Evolutionary conservation across 2,888 invertebrate species (phyloP), one percentile per base, ranked within the genome.

Genomic region (Drosophila austrosaltans): DNA sequence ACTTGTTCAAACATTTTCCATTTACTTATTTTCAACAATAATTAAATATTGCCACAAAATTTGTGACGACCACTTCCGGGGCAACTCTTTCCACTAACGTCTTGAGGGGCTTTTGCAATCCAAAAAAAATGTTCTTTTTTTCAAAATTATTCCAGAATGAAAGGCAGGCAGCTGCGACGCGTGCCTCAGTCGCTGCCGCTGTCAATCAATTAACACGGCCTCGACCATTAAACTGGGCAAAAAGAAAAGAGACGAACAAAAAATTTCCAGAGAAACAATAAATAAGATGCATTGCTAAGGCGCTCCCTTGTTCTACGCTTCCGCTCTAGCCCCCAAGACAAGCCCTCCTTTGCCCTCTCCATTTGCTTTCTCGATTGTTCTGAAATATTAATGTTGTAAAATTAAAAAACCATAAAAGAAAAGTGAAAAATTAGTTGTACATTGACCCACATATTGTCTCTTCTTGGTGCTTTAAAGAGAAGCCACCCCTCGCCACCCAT

Each of bases 151-250:
- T 36, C 8, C 4, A 48, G 12, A 53, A n/a, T 32, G 16, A 36
- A 2, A 32, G 6, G 2, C n/a, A 12, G 12, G 28, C 53, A 62
- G 22, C 53, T 42, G 61, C 67, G 39, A 39, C 58, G 58, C 58
- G 39, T 59, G 62, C 54, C 54, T 53, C 22, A 25, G 48, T 48
- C 8, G 36, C 36, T 36, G 48, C 25, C 48, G 48, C 66, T 42
- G 58, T 81, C 82, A 85, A 82, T 82, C 86, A 82, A 85, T 82
- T 82, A 82, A 77, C 81, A 56, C 57, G 60, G 16, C 2, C 30
- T 25, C 25, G 20, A 48, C 54, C 62, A 44, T 12, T 30, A 62
- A 73, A 73, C 61, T 73, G 62, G 36, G 63, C 72, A 16, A 67
- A 63, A 30, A 57, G 7, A 48, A 30, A 6, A 62, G 28, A 6